Conservation (phyloP, 2,888 invertebrate genomes). For the Phyto melanocephala region DNA sequence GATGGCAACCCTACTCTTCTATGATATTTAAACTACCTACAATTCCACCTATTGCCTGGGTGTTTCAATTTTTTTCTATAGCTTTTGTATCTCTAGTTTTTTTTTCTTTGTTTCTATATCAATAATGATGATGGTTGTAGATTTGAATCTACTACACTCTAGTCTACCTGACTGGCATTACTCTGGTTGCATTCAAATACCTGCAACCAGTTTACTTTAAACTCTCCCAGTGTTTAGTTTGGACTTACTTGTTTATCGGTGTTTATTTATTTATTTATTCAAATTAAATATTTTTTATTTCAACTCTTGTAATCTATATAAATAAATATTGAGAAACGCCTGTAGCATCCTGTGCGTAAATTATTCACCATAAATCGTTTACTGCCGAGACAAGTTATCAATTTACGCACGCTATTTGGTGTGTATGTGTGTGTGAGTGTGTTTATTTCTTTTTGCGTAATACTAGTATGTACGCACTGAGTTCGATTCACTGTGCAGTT, state of each 20-base stretch:
- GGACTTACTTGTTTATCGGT: conserved; percentile 20
- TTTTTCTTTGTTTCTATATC: conserved; percentile 1
- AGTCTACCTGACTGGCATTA: conserved; percentile 27
- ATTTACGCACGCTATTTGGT: conserved; percentile 31
- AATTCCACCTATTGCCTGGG: conserved; percentile 45
- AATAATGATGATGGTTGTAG: conserved; percentile 27
- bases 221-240: conserved; percentile 57
- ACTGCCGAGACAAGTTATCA: conserved; percentile 29
- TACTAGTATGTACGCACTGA: conserved; percentile 32
- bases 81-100: not conserved
- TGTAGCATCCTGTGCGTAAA: conserved; percentile 48
- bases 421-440: no score
- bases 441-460: conserved; percentile 57
- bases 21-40: conserved; percentile 41
- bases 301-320: conserved; percentile 6
- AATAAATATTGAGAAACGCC: conserved; percentile 12
- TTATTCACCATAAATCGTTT: conserved; percentile 46
- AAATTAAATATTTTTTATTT: not conserved
- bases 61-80: conserved; percentile 17
- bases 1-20: conserved; percentile 1
- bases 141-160: conserved; percentile 27
- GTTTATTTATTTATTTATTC: not conserved
- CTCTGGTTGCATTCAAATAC: conserved; percentile 28
- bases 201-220: conserved; percentile 61
- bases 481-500: not conserved